Base-by-base conservation (phyloP, 1,140 invertebrate genomes). In the Apis laboriosa region DNA sequence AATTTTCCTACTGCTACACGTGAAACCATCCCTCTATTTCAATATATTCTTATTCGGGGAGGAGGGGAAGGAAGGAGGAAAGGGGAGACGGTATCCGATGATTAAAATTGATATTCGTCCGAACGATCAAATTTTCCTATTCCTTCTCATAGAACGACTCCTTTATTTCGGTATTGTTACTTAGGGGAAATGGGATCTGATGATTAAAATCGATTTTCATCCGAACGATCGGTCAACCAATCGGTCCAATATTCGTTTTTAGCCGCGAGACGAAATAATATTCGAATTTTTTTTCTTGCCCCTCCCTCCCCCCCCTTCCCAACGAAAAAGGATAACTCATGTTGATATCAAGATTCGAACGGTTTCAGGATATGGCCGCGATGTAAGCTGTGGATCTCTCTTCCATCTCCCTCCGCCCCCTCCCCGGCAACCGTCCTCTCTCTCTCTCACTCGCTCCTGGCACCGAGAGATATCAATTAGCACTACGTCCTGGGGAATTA, bases 391-490 rank as follows among this genome's bases (percentile, higher is more conserved):
- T 75, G 43, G 86, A 84, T 87, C 83, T 87, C 83, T 77, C 83
- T 28, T 24, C n/a, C 28, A 56, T 61, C 49, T 60, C 64, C 58
- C 63, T 21, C 60, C 21, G 53, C 60, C 55, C 12, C 17, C 55
- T 9, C n/a, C 1, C n/a, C 43, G n/a, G 61, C 61, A 63, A 28
- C 19, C 2, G 66, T 51, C 58, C 73, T 21, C 60, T 78, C 75
- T 77, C 61, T 80, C 81, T 86, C 84, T 86, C 85, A 28, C 86
- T 83, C 76, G 58, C 79, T 83, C 79, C 79, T 85, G 76, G 77
- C 86, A 88, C 78, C 82, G 81, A 78, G 88, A 84, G 88, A 90
- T 91, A 92, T 92, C 88, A 93, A 93, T 91, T 92, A 92, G 90
- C 90, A 91, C 90, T 91, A 85, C 88, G 89, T 90, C 81, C 84